Conservation (phyloP, 2,888 invertebrate species). For the Himalopsyche kuldschensis region DNA sequence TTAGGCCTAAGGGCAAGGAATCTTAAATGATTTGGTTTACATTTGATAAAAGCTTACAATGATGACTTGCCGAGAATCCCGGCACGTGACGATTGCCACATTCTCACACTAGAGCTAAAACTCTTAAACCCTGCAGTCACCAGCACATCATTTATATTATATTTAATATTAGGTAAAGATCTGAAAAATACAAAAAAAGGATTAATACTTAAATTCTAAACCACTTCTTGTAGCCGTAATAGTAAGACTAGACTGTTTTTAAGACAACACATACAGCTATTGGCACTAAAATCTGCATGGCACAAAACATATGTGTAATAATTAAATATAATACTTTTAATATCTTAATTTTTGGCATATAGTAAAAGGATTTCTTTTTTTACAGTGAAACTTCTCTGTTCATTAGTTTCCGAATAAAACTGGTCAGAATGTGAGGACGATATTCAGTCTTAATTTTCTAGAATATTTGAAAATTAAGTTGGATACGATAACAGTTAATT, state of each 20-base stretch:
- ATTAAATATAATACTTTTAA: conserved; percentile 36
- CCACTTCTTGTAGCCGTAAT: conserved; percentile 46
- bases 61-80: conserved; percentile 38
- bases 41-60: conserved; percentile 39
- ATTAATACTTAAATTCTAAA: conserved; percentile 39
- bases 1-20: conserved; percentile 40
- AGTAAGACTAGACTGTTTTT: conserved; percentile 62
- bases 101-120: conserved; percentile 39
- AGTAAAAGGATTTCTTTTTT: background rate
- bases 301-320: conserved; percentile 42
- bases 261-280: conserved; percentile 55
- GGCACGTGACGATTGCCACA: conserved; percentile 32
- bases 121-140: conserved; percentile 41
- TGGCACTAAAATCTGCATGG: conserved; percentile 61
- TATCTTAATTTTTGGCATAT: conserved; percentile 30
- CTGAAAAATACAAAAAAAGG: conserved; percentile 41
- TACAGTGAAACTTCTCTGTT: background rate
- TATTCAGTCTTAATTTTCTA: background rate
- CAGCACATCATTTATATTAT: conserved; percentile 39
- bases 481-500: background rate
- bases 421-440: background rate
- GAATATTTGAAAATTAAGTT: background rate
- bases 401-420: background rate
- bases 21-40: conserved; percentile 37
- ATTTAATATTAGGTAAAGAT: conserved; percentile 40